Conservation (phyloP, 2,888 invertebrate species). For the Drosophila macrothrix region DNA sequence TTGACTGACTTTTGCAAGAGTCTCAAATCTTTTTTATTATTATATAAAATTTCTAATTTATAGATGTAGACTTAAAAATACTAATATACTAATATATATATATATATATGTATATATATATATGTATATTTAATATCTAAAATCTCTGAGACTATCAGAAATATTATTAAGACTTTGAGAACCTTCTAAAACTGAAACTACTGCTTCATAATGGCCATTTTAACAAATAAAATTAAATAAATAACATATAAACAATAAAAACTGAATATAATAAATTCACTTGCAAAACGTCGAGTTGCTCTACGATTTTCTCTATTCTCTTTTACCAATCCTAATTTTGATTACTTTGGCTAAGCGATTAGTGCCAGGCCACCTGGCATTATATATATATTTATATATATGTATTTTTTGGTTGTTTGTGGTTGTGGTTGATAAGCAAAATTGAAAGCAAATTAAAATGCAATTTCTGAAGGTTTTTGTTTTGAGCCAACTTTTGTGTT, state of each 20-base stretch:
- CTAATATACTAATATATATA: too few species aligned
- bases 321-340: background rate
- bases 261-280: background rate
- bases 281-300: background rate
- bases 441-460: constrained; percentile 69
- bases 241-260: background rate
- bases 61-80: too few species aligned
- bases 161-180: background rate
- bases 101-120: too few species aligned
- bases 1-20: background rate
- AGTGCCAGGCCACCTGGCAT: constrained; percentile 31
- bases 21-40: too few species aligned
- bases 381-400: background rate
- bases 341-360: constrained; percentile 9
- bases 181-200: background rate
- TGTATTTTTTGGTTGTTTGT: background rate
- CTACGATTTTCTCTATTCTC: background rate
- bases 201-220: background rate
- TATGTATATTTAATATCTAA: too few species aligned
- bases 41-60: too few species aligned
- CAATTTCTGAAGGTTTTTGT: constrained; percentile 62
- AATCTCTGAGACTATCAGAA: background rate
- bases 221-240: background rate
- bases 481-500: constrained; percentile 35
- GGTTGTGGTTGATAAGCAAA: constrained; percentile 27